phyloP scores from a whole-genome alignment of 2,888 invertebrate genomes.

The Tanypteryx hageni region DNA sequence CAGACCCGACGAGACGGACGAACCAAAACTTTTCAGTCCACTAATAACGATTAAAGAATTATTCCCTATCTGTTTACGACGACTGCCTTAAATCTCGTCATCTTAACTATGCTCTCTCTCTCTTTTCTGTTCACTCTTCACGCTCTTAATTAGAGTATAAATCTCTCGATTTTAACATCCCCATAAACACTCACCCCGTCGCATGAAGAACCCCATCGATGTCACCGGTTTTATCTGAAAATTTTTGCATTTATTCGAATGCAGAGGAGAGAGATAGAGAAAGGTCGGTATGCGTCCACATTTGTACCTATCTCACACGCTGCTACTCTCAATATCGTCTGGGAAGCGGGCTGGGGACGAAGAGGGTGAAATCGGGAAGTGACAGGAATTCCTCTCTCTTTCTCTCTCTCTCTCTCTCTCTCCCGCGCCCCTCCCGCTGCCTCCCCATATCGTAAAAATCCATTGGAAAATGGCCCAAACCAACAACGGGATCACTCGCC shows the following conservation, averaged over 20 bases:
- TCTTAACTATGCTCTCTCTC: not conserved
- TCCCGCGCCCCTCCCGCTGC: not conserved
- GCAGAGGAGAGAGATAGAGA: not conserved
- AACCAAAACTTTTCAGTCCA: slow-evolving; percentile 10
- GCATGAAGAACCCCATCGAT: not conserved
- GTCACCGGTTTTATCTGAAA: slow-evolving; percentile 9
- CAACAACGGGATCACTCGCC: slow-evolving; percentile 16
- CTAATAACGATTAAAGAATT: slow-evolving; percentile 12
- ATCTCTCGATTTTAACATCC: not conserved
- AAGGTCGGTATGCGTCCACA: too few species aligned
- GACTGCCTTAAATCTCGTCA: not conserved
- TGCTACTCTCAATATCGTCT: not conserved
- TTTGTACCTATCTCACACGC: not conserved
- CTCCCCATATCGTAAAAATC: slow-evolving; percentile 54
- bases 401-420: not conserved
- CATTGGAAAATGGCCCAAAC: slow-evolving; percentile 30
- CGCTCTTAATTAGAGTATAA: not conserved
- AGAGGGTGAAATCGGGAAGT: not conserved
- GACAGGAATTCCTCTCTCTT: slow-evolving; percentile 14
- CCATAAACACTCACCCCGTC: not conserved
- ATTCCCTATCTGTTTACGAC: not conserved
- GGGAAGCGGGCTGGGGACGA: not conserved
- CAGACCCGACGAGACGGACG: slow-evolving; percentile 12
- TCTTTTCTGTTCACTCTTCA: not conserved
- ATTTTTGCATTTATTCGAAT: not conserved